These are phyloP conservation scores for Diplazon laetatorius DNA, from an alignment of 2,888 invertebrate species.

Conservation along the genomic window DNA sequence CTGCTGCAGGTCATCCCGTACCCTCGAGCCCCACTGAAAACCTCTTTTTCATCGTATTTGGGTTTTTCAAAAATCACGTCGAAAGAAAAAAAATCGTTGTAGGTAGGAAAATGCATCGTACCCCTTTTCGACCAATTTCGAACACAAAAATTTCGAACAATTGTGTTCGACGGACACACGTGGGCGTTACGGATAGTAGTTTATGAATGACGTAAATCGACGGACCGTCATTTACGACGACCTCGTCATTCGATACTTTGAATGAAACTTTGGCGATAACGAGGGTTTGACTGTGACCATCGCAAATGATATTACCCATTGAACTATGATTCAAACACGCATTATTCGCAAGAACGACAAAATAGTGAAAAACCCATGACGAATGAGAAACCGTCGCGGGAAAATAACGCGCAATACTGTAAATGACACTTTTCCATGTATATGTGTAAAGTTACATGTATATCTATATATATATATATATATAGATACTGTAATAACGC, in stretches of 20 bases:
- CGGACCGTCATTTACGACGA: not conserved
- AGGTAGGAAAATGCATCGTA: not conserved
- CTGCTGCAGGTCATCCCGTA: slow-evolving; percentile 33
- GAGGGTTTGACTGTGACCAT: not conserved
- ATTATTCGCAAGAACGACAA: slow-evolving; percentile 3
- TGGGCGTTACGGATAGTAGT: not conserved
- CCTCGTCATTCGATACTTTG: not conserved
- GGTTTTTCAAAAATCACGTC: not conserved
- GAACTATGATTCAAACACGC: slow-evolving; percentile 21
- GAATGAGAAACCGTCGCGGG: slow-evolving; percentile 28
- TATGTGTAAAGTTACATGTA: too few relatives aligned
- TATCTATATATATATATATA: too few relatives aligned
- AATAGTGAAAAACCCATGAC: slow-evolving; percentile 32
- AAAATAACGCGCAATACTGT: slow-evolving; percentile 44
- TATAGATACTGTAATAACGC: slow-evolving; percentile 44
- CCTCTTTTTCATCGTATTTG: not conserved
- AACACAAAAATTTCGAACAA: not conserved
- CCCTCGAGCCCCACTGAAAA: not conserved
- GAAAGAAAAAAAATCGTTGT: not conserved
- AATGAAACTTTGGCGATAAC: slow-evolving; percentile 15
- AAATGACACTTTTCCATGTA: not conserved
- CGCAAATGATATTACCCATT: not conserved
- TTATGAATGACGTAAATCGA: not conserved
- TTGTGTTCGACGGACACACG: not conserved
- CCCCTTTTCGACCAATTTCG: not conserved